Conservation (phyloP, 2,888 invertebrate species). For the Lypha dubia region DNA sequence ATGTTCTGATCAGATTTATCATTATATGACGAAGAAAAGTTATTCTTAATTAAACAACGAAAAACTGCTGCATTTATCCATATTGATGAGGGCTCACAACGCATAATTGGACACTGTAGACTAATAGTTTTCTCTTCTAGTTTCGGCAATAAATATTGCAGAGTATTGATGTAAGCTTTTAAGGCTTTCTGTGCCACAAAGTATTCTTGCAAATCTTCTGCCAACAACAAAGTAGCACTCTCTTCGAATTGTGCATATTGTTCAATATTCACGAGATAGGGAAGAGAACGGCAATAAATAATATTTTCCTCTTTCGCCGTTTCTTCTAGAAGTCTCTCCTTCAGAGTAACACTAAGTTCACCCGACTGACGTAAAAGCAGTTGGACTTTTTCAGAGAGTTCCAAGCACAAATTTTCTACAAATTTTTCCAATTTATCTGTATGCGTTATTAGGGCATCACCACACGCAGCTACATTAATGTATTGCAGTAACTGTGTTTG, state of each 20-base stretch:
- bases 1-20: slow-evolving; percentile 79
- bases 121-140: slow-evolving; percentile 76
- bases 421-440: slow-evolving; percentile 63
- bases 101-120: slow-evolving; percentile 76
- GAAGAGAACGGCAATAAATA: slow-evolving; percentile 76
- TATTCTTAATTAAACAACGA: slow-evolving; percentile 79
- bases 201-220: slow-evolving; percentile 78
- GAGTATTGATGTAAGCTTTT: slow-evolving; percentile 77
- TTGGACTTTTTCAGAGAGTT: slow-evolving; percentile 77
- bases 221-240: slow-evolving; percentile 78
- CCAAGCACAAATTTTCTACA: slow-evolving; percentile 74
- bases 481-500: slow-evolving; percentile 76
- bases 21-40: slow-evolving; percentile 79
- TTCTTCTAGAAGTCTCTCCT: slow-evolving; percentile 76
- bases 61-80: slow-evolving; percentile 80
- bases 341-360: slow-evolving; percentile 76
- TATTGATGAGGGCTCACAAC: slow-evolving; percentile 75
- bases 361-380: slow-evolving; percentile 76
- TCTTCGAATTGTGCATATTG: slow-evolving; percentile 80
- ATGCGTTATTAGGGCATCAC: slow-evolving; percentile 74
- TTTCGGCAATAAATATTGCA: slow-evolving; percentile 79
- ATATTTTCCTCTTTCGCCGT: slow-evolving; percentile 75
- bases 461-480: slow-evolving; percentile 76
- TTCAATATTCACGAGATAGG: slow-evolving; percentile 74
- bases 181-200: slow-evolving; percentile 75